Percentiles rank a stretch among this genome's conserved stretches.
Evolutionary conservation across 2,888 invertebrate species (phyloP).

Genomic region (Nebria salina): DNA sequence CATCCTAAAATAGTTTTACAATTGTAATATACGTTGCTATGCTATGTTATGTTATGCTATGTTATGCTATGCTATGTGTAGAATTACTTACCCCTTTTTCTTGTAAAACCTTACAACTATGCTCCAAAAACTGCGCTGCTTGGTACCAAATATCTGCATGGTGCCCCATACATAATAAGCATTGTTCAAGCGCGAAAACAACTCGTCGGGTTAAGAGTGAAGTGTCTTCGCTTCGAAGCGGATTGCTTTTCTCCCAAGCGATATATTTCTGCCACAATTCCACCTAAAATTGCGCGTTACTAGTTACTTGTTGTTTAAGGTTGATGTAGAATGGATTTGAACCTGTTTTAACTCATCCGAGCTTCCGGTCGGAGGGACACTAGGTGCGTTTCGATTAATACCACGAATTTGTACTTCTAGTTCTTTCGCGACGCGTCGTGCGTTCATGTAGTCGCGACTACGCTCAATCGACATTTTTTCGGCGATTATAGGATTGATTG

Average conservation of each 20-base stretch:
- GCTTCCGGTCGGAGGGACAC: slow-evolving; percentile 92
- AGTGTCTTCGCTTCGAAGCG: slow-evolving; percentile 94
- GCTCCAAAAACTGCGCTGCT: slow-evolving; percentile 95
- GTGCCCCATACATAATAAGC: slow-evolving; percentile 93
- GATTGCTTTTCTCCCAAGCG: slow-evolving; percentile 96
- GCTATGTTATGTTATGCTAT: too few relatives aligned
- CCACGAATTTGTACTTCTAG: slow-evolving; percentile 95
- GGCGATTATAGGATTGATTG: slow-evolving; percentile 81
- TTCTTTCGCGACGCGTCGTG: slow-evolving; percentile 94
- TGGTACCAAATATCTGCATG: slow-evolving; percentile 99
- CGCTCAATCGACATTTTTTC: slow-evolving; percentile 98
- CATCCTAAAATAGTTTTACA: slow-evolving; percentile 71
- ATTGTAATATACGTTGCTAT: not conserved
- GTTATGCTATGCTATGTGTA: not conserved
- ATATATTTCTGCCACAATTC: slow-evolving; percentile 99
- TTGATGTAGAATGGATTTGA: not conserved
- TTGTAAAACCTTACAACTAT: slow-evolving; percentile 90
- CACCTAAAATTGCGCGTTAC: slow-evolving; percentile 69
- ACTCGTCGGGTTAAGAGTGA: slow-evolving; percentile 92
- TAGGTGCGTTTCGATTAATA: slow-evolving; percentile 93
- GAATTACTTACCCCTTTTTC: slow-evolving; percentile 86
- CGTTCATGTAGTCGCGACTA: slow-evolving; percentile 97
- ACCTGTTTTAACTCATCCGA: slow-evolving; percentile 94
- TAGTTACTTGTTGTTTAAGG: not conserved
- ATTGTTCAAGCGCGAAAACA: slow-evolving; percentile 99